Evolutionary conservation across 1,140 invertebrate species (phyloP).

Genomic region (Campoletis sonorensis): DNA sequence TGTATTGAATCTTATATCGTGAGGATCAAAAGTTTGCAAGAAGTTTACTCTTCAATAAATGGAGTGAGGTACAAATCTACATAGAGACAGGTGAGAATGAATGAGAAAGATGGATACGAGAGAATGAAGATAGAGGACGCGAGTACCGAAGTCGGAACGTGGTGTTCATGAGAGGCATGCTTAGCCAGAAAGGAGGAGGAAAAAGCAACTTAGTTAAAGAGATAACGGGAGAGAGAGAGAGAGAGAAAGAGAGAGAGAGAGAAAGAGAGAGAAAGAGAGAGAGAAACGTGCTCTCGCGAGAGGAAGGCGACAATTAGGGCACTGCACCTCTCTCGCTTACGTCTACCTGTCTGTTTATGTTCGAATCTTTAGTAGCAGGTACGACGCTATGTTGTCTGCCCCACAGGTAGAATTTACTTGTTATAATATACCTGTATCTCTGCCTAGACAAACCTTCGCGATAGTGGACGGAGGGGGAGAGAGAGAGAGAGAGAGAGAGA

Average conservation of each 20-base stretch:
- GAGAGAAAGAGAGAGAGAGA: constrained; percentile 46
- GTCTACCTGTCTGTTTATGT: constrained; percentile 50
- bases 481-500: too few species aligned
- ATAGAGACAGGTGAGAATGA: neutral
- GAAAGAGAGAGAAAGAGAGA: constrained; percentile 23
- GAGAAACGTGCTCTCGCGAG: constrained; percentile 26
- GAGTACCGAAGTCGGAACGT: neutral
- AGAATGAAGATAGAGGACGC: neutral
- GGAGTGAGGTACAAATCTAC: constrained; percentile 4
- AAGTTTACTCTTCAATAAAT: constrained; percentile 9
- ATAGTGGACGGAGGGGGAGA: too few species aligned
- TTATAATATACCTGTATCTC: neutral
- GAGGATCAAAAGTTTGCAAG: neutral
- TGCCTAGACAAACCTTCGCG: neutral
- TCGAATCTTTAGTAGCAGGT: constrained; percentile 45
- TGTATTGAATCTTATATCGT: too few species aligned
- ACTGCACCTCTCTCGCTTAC: constrained; percentile 45
- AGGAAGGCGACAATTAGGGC: constrained; percentile 56
- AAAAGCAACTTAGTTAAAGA: constrained; percentile 25
- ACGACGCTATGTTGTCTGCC: constrained; percentile 28
- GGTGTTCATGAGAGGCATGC: constrained; percentile 30
- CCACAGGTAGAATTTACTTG: neutral
- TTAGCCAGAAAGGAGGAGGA: constrained; percentile 40
- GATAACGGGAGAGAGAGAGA: constrained; percentile 14
- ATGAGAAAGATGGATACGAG: neutral